Evolutionary conservation across 2,113 vertebrate genomes (phyloP), one percentile per base, ranked within the genome.

Genomic region (Lutjanus erythropterus): DNA sequence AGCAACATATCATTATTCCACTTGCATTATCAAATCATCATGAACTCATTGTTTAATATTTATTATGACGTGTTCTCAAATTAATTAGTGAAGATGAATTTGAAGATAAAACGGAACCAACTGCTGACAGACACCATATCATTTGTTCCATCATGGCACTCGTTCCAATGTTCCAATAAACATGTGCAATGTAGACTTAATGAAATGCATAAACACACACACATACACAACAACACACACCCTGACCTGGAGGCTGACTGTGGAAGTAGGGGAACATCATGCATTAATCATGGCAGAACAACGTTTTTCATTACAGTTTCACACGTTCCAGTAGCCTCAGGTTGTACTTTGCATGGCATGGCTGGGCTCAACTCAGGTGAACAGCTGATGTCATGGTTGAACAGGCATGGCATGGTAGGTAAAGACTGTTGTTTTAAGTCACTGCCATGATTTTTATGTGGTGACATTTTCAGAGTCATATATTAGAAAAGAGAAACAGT

Each of bases 221-320:
- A 42, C 42, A 62, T 37, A 71, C 29, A 67, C 64, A 77, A 39
- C n/a, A n/a, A 25, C 23, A 46, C 55, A 73, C 29, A 67, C 33
- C 14, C 33, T 52, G 75, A 79, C 62, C 78, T 23, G 25, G 18
- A 76, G 75, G 80, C 53, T 25, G 74, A 37, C 56, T 67, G 79
- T 47, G 59, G 50, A 84, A 52, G 42, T 75, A 60, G 39, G 79
- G 58, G 78, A 87, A 83, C 67, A 61, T 81, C 81, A 86, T 93
- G 81, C 75, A 92, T 93, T 81, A 92, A 89, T 91, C 55, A 94
- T 77, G 67, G 37, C 5, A 29, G 71, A 55, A 88, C 78, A 77
- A 35, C 9, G 75, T 64, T 81, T 91, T 86, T 64, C 6, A 61
- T 92, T 92, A 78, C 86, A 70, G 77, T 86, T 87, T 91, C 81